Percentiles rank a stretch among this genome's conserved stretches.
Conservation (phyloP, 2,113 vertebrate genomes). For the Mobula birostris region DNA sequence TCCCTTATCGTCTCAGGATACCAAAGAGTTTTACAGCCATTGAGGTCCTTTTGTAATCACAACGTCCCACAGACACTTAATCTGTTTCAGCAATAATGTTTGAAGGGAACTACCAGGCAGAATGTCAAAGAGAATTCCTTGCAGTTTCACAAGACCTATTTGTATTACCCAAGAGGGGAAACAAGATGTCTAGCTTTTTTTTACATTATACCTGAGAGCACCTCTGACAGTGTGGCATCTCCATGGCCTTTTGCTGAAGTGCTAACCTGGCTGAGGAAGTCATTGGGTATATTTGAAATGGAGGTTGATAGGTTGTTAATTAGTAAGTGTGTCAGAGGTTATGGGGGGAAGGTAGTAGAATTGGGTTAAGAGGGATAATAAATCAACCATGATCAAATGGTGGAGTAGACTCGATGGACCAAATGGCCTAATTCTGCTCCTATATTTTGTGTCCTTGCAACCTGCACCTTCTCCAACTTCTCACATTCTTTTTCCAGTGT, state of each 20-base stretch:
- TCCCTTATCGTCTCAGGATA: not conserved
- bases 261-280: not conserved
- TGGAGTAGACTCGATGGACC: no score
- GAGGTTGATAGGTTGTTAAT: no score
- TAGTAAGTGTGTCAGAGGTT: no score
- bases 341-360: no score
- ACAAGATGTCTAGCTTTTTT: no score
- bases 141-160: not conserved
- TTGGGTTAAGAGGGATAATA: no score
- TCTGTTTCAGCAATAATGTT: not conserved
- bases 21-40: not conserved
- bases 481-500: constrained; percentile 60
- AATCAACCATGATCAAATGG: no score
- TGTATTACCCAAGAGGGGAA: no score
- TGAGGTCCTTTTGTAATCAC: not conserved
- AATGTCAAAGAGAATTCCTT: not conserved
- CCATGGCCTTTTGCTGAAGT: not conserved
- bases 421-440: no score
- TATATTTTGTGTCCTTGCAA: no score
- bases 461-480: constrained; percentile 30
- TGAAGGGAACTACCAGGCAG: not conserved
- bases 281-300: no score
- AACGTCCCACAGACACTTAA: not conserved
- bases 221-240: not conserved
- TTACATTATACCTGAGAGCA: not conserved